phyloP scores from a whole-genome alignment of 2,888 invertebrate genomes.

The Clusia tigrina region DNA sequence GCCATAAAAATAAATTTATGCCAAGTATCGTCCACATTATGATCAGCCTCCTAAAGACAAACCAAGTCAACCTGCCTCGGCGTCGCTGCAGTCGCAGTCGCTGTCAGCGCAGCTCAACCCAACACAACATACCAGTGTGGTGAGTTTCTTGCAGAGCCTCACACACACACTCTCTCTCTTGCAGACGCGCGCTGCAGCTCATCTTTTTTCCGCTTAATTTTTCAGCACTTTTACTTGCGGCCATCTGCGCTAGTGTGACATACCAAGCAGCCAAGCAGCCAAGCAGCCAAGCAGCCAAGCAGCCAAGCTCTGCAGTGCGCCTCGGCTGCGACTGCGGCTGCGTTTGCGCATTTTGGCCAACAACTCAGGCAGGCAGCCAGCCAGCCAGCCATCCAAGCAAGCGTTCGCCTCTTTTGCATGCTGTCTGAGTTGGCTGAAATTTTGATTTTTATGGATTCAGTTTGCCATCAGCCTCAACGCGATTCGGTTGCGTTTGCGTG shows the following conservation, averaged over 20 bases:
- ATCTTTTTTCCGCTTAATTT: too few relatives aligned
- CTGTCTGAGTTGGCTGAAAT: slow-evolving; percentile 41
- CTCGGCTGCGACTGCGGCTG: neutral
- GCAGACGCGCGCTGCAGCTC: neutral
- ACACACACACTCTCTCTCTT: too few relatives aligned
- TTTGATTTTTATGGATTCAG: slow-evolving; percentile 51
- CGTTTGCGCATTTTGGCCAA: neutral
- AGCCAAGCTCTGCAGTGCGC: neutral
- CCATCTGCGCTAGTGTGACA: too few relatives aligned
- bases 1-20: neutral
- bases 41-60: neutral
- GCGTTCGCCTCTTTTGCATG: slow-evolving; percentile 19
- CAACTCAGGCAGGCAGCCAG: neutral
- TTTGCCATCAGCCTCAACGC: slow-evolving; percentile 52
- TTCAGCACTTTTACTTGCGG: slow-evolving; percentile 6
- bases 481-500: slow-evolving; percentile 51
- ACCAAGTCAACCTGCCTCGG: neutral
- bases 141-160: neutral
- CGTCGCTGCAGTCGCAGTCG: neutral
- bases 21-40: neutral
- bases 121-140: neutral
- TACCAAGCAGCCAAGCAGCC: neutral
- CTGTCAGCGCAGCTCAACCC: neutral
- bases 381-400: too few relatives aligned
- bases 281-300: neutral